Evolutionary conservation across 2,113 vertebrate genomes (phyloP).

Genomic region (Anguilla rostrata): DNA sequence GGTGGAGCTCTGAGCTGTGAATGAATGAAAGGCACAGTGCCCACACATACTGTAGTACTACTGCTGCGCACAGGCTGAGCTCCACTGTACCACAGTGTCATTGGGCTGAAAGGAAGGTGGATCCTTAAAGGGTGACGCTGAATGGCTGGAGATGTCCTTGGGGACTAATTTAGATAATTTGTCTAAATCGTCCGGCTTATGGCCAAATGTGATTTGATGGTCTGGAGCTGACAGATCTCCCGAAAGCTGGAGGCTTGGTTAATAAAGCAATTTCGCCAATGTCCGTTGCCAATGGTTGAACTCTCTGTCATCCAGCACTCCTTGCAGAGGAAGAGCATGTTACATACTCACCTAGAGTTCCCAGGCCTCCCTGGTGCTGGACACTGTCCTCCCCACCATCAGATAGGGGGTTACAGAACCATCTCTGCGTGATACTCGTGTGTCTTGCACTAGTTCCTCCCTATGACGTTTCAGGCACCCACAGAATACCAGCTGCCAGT

Average conservation of each 20-base stretch:
- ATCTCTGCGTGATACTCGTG: neutral
- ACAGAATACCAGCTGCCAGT: neutral
- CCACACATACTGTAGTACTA: neutral
- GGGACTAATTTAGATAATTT: constrained; percentile 3
- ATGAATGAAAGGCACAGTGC: constrained; percentile 9
- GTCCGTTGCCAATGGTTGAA: constrained; percentile 13
- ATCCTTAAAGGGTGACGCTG: neutral
- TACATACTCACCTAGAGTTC: neutral
- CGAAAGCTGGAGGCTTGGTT: neutral
- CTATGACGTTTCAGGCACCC: neutral
- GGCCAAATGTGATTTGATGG: neutral
- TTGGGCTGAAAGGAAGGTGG: neutral
- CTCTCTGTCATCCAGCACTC: neutral
- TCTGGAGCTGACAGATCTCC: neutral
- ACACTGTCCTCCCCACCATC: neutral
- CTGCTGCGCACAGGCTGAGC: neutral
- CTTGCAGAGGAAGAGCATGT: neutral
- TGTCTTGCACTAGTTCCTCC: neutral
- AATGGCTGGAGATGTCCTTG: neutral
- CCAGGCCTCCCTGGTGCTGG: neutral
- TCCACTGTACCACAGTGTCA: neutral
- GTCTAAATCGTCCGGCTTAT: neutral
- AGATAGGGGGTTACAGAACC: neutral
- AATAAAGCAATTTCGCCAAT: neutral
- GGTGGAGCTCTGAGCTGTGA: neutral